Evolutionary conservation across 2,797 vertebrate species (phyloP), one percentile per base, ranked within the genome.

Genomic region (Eremophila alpestris): DNA sequence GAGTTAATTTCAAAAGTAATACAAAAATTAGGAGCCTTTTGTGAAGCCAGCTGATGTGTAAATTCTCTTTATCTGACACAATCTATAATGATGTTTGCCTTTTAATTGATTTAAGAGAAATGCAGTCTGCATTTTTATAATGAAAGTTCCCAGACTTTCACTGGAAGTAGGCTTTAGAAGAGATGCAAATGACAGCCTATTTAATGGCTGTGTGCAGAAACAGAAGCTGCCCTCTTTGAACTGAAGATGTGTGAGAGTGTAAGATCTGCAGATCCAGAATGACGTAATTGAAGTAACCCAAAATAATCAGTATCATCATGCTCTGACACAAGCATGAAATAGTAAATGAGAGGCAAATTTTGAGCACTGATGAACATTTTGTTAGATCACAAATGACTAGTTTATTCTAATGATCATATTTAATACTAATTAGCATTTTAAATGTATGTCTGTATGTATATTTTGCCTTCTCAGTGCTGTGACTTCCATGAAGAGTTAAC

Each of bases 121-220:
- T 29, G 9, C 62, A 49, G 34, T 38, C 55, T 87, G 62, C 48
- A 67, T 73, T 91, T 95, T 93, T 90, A 55, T 83, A 78, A 92
- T 29, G 26, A 75, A 75, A 23, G 14, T 67, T 91, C 51, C 54
- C 84, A 91, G 92, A 52, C 76, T 78, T 94, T 81, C 80, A 52
- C 45, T 90, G 55, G 65, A 85, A 85, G 38, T 16, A 86, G 63
- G 62, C 79, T 91, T 89, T 89, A 73, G 79, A 93, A 93, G 64
- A 91, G 58, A 89, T 94, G 89, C 65, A 93, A 92, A 95, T 83
- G 43, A 79, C 84, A 93, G 63, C 89, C 40, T 93, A 68, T 73
- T 93, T 94, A 89, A 88, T 88, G 73, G 30, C 62, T 89, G 34
- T 65, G 55, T 4, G 1, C 65, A 76, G 70, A 69, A 92, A 88